A percentile compares a stretch with the other conserved stretches of the same genome.
Conservation (phyloP, 2,888 invertebrate genomes). For the Xestia c-nigrum region DNA sequence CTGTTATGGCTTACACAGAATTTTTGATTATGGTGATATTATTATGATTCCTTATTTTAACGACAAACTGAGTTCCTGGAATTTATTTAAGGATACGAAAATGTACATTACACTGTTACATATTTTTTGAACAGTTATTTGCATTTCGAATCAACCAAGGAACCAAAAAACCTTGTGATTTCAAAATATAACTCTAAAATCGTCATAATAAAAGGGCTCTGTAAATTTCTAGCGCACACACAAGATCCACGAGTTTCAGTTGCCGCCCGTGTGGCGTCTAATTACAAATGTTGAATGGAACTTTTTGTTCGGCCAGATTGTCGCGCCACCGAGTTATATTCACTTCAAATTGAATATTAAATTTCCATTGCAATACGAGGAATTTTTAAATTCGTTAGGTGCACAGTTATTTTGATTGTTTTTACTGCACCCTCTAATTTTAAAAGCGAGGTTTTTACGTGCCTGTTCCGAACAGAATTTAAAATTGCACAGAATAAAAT, state of each 20-base stretch:
- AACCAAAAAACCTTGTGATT: slow-evolving; percentile 9
- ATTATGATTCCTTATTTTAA: slow-evolving; percentile 28
- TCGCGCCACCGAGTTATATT: slow-evolving; percentile 82
- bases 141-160: neutral
- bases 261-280: slow-evolving; percentile 78
- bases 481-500: slow-evolving; percentile 19
- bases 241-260: slow-evolving; percentile 66
- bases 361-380: slow-evolving; percentile 73
- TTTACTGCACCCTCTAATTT: slow-evolving; percentile 53
- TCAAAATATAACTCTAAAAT: slow-evolving; percentile 22
- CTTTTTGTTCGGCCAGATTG: slow-evolving; percentile 85
- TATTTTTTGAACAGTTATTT: slow-evolving; percentile 2
- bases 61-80: neutral
- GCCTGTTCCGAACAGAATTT: slow-evolving; percentile 14
- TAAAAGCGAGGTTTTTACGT: slow-evolving; percentile 31
- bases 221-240: slow-evolving; percentile 72
- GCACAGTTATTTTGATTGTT: slow-evolving; percentile 62
- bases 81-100: slow-evolving; percentile 4
- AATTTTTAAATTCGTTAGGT: slow-evolving; percentile 68
- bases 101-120: neutral
- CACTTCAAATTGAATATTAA: slow-evolving; percentile 84
- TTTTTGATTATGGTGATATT: slow-evolving; percentile 45
- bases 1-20: slow-evolving; percentile 54
- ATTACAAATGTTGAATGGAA: slow-evolving; percentile 85
- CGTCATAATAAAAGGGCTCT: slow-evolving; percentile 29